A percentile compares a stretch with the other conserved stretches of the same genome.
These are phyloP conservation scores for Bovichtus diacanthus DNA, from an alignment of 2,797 vertebrate species.

Conservation along the genomic window DNA sequence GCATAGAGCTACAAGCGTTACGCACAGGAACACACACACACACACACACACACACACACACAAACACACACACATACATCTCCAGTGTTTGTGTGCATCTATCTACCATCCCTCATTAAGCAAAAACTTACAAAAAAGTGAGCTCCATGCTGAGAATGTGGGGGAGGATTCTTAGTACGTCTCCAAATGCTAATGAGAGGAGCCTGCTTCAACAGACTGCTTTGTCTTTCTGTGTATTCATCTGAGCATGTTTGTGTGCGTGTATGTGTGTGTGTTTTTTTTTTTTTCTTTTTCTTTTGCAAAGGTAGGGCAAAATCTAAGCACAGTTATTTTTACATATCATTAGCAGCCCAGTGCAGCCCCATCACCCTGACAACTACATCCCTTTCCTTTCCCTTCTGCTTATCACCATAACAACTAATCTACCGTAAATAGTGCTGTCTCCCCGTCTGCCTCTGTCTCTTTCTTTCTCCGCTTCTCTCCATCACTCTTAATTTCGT, in stretches of 20 bases:
- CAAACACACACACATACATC: background rate
- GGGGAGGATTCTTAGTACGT: conserved; percentile 70
- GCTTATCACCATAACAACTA: conserved; percentile 84
- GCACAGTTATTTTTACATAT: conserved; percentile 79
- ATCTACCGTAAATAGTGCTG: conserved; percentile 80
- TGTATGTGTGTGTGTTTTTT: conserved; percentile 14
- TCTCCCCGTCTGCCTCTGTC: conserved; percentile 50
- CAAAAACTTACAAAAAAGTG: conserved; percentile 67
- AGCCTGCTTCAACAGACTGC: conserved; percentile 63
- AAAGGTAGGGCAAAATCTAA: conserved; percentile 71
- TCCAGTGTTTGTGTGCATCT: conserved; percentile 46
- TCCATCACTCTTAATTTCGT: conserved; percentile 45
- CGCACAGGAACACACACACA: conserved; percentile 33
- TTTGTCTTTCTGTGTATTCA: conserved; percentile 64
- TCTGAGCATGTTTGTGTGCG: conserved; percentile 41
- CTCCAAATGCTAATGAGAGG: conserved; percentile 76
- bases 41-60: background rate
- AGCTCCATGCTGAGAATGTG: conserved; percentile 69
- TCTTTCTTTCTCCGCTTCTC: conserved; percentile 39
- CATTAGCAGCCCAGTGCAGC: conserved; percentile 76
- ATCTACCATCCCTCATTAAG: conserved; percentile 70
- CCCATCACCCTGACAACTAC: conserved; percentile 83
- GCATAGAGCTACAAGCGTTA: conserved; percentile 32
- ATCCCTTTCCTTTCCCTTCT: conserved; percentile 72
- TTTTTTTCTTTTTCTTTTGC: conserved; percentile 22